Base-by-base conservation (phyloP, 2,888 invertebrate species). In the Geotrupes spiniger region DNA sequence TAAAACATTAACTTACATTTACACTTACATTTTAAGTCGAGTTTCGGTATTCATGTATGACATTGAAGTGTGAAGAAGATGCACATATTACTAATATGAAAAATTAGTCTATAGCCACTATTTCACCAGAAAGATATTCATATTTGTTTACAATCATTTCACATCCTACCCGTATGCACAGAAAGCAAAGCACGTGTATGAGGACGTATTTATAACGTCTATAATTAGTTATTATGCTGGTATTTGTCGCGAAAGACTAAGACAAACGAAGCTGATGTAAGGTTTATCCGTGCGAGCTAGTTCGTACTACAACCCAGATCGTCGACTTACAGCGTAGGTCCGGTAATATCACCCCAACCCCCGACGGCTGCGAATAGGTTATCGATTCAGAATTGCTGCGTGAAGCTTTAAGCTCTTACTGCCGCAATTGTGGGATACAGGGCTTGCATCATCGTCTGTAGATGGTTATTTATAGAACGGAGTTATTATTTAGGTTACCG, bases 361-460 rank as follows among this genome's bases (percentile, higher is more conserved):
- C 41, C 46, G 16, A 16, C 21, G 17, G 26, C 17, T 36, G 47
- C 47, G 47, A 47, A 47, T 47, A 37, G 47, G 26, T 47, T 47
- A 47, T 47, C 42, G 47, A 47, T 47, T 47, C 41, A 15, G 33
- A 41, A 40, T 40, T 46, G 46, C 46, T 31, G 46, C 25, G 40
- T 38, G 4, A 42, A 47, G 47, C 47, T 47, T 47, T 36, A 25
- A 16, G 38, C 16, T 38, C 39, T 16, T 11, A 21, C 21, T 38
- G 21, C 10, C 21, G 25, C 21, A 14, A 21, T 8, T 16, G 10
- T 16, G 39, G 17, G 10, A 12, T 5, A 17, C 41, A n/a, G 28
- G 21, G 28, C 27, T 42, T 47, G 27, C 41, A 42, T 42, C n/a
- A n/a, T n/a, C 31, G 27, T 27, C 10, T 6, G 15, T 11, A 26